A percentile compares a stretch with the other conserved stretches of the same genome.
Evolutionary conservation across 1,140 invertebrate species (phyloP).

Genomic region (Trialeurodes vaporariorum): DNA sequence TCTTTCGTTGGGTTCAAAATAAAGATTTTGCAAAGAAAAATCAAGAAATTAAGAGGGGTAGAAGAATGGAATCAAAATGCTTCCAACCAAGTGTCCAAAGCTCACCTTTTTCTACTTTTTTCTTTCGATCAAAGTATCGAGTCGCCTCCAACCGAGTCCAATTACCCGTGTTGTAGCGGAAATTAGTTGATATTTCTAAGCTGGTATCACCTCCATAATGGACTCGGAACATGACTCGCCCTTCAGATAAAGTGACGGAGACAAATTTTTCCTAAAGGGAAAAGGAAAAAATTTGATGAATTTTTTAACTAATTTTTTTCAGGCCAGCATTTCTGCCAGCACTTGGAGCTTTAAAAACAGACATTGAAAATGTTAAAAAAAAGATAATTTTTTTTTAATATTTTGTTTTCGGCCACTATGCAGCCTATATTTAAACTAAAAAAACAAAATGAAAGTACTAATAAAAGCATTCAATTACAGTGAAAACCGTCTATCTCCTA

Average conservation of each 20-base stretch:
- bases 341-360: slow-evolving; percentile 4
- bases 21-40: too few relatives aligned
- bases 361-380: slow-evolving; percentile 7
- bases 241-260: slow-evolving; percentile 59
- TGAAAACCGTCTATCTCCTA: too few relatives aligned
- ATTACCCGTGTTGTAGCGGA: slow-evolving; percentile 68
- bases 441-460: too few relatives aligned
- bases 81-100: too few relatives aligned
- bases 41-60: too few relatives aligned
- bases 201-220: slow-evolving; percentile 50
- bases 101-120: slow-evolving; percentile 31
- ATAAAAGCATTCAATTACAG: too few relatives aligned
- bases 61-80: too few relatives aligned
- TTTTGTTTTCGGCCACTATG: too few relatives aligned
- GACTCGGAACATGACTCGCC: slow-evolving; percentile 61
- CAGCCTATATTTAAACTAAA: too few relatives aligned
- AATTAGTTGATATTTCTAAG: slow-evolving; percentile 51
- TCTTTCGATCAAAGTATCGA: slow-evolving; percentile 31
- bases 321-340: not conserved
- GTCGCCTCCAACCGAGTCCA: slow-evolving; percentile 61
- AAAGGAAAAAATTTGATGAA: slow-evolving; percentile 10
- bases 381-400: too few relatives aligned
- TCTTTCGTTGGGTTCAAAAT: too few relatives aligned
- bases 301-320: not conserved
- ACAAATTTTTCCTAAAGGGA: slow-evolving; percentile 57